Base-by-base conservation (phyloP, 2,797 vertebrate genomes). In the Fistularia tabacaria region DNA sequence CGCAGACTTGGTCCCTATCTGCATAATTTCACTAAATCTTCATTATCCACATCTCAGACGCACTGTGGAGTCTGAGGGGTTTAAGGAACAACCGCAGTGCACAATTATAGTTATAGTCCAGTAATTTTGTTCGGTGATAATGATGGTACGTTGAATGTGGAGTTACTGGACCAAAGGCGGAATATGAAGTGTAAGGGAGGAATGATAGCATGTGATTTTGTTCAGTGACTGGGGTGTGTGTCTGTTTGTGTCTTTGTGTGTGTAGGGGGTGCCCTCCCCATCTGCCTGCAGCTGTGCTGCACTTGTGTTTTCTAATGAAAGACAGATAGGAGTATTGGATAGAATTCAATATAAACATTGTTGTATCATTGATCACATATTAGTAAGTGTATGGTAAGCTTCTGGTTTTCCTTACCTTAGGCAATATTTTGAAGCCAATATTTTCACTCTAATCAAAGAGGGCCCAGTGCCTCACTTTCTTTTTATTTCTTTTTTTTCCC, bases 11-110 rank as follows among this genome's bases (percentile, higher is more conserved):
- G 52, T 72, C 62, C 71, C 72, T 65, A 73, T 82, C 79, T 85
- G 71, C 74, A 68, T 76, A 76, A 81, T 79, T 44, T 72, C 77
- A 71, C 76, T 85, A 83, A 79, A 85, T 86, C 81, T 82, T 83
- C 68, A 83, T 84, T 82, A 85, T 76, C 62, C 72, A 52, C 74
- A 71, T 65, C 54, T 74, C 66, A 59, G 68, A 57, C 63, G 69
- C 62, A 58, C 57, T 56, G 59, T 51, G 39, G 66, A 57, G 61
- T 54, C 61, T 65, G 70, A 74, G 66, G 57, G 73, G 60, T 71
- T 76, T 61, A 68, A 71, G 58, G 61, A 74, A 57, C 69, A 65
- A 59, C 69, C 25, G 25, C 25, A 25, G 25, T 25, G 25, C 25
- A 25, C 52, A 73, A 71, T 70, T 73, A 81, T 71, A 65, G 69